Conservation (phyloP, 2,113 vertebrate genomes). For the Myiopsitta monachus region DNA sequence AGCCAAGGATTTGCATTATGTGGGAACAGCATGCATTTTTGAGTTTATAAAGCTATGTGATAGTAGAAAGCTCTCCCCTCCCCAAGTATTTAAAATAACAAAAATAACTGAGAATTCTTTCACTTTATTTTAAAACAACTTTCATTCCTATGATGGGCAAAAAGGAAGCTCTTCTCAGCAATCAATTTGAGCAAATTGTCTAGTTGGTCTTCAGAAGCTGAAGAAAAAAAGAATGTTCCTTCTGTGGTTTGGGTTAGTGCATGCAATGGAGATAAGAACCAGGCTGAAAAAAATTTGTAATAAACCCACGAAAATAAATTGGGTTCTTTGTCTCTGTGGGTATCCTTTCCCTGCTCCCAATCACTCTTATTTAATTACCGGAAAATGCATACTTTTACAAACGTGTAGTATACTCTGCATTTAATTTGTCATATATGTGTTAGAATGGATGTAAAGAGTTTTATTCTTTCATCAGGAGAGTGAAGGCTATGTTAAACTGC, state of each 20-base stretch:
- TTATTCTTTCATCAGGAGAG: neutral
- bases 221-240: neutral
- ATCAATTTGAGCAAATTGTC: neutral
- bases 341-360: fast-evolving
- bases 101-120: neutral
- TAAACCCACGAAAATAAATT: neutral
- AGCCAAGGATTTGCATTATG: neutral
- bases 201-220: neutral
- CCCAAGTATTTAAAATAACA: neutral
- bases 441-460: neutral
- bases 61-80: fast-evolving
- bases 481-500: neutral
- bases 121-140: neutral
- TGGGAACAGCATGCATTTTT: neutral
- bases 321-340: neutral
- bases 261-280: neutral
- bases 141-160: neutral
- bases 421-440: neutral
- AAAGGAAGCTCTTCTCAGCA: neutral
- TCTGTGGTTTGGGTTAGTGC: neutral
- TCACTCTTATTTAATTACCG: neutral
- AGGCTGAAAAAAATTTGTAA: neutral
- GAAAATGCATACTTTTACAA: neutral
- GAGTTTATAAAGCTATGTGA: neutral
- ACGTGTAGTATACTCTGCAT: neutral